These are phyloP conservation scores for Palythoa grandiflora DNA, from an alignment of 92 coral and sea anemone species.

Conservation along the genomic window DNA sequence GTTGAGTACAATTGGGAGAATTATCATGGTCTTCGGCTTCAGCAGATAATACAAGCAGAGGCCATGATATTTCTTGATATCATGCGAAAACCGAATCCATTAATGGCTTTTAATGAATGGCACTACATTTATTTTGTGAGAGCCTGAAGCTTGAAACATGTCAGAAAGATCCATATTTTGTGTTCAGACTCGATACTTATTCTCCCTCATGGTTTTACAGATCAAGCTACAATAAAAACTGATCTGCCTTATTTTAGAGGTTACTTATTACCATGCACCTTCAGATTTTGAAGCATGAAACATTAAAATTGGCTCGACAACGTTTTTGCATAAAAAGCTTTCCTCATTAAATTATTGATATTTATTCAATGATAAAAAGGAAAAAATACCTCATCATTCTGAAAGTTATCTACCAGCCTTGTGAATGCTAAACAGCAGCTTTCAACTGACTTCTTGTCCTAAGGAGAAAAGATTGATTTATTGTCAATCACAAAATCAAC, in stretches of 20 bases:
- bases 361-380: neutral
- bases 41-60: too few relatives aligned
- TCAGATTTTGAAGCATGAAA: neutral
- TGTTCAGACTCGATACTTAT: slow-evolving; percentile 40
- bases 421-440: slow-evolving; percentile 99
- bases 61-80: too few relatives aligned
- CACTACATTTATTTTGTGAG: neutral
- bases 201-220: slow-evolving; percentile 92
- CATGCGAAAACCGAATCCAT: too few relatives aligned
- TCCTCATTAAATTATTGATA: neutral
- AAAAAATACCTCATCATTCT: slow-evolving; percentile 87
- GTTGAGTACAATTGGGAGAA: too few relatives aligned
- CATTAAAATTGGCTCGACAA: too few relatives aligned
- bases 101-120: neutral
- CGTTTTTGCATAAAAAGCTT: too few relatives aligned
- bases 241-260: slow-evolving; percentile 95
- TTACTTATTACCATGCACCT: neutral
- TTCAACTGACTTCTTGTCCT: slow-evolving; percentile 99
- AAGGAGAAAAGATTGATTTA: neutral
- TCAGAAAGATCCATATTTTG: neutral
- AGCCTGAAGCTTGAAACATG: slow-evolving; percentile 14
- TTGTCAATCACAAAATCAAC: too few relatives aligned
- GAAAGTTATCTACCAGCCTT: slow-evolving; percentile 96
- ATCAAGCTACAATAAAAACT: slow-evolving; percentile 68
- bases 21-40: too few relatives aligned